Conservation (phyloP, 2,113 vertebrate species). For the Ptilonorhynchus violaceus region DNA sequence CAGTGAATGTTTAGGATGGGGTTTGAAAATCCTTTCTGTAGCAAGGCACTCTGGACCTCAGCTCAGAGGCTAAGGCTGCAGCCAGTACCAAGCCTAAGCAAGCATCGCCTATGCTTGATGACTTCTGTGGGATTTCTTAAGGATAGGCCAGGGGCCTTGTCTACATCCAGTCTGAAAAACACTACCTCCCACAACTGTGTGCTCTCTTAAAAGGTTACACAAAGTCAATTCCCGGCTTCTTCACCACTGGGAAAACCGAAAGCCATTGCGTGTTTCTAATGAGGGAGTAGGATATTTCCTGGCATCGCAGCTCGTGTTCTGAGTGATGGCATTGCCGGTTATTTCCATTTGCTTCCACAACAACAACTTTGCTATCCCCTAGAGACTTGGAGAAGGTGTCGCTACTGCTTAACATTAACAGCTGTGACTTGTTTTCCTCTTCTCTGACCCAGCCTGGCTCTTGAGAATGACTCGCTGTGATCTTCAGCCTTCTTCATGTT, state of each 20-base stretch:
- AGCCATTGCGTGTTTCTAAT: background rate
- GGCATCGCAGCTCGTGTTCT: background rate
- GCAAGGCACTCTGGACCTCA: background rate
- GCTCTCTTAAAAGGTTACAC: background rate
- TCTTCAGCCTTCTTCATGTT: conserved; percentile 1
- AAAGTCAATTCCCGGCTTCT: background rate
- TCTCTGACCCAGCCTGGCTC: background rate
- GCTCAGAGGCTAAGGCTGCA: background rate
- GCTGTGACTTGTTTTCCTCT: background rate
- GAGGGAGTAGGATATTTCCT: background rate
- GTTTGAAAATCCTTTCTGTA: background rate
- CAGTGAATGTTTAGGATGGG: background rate
- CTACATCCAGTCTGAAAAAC: background rate
- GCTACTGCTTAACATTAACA: background rate
- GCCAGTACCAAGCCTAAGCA: background rate
- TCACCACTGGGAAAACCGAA: background rate
- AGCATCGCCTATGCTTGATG: background rate
- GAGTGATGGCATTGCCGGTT: fast-evolving
- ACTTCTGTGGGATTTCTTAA: background rate
- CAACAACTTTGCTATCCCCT: background rate
- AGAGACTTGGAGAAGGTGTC: background rate
- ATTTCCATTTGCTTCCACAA: background rate
- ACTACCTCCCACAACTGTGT: background rate
- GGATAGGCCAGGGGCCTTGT: background rate
- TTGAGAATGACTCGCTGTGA: background rate